Conservation (phyloP, 2,113 vertebrate species). For the Trichomycterus rosablanca region DNA sequence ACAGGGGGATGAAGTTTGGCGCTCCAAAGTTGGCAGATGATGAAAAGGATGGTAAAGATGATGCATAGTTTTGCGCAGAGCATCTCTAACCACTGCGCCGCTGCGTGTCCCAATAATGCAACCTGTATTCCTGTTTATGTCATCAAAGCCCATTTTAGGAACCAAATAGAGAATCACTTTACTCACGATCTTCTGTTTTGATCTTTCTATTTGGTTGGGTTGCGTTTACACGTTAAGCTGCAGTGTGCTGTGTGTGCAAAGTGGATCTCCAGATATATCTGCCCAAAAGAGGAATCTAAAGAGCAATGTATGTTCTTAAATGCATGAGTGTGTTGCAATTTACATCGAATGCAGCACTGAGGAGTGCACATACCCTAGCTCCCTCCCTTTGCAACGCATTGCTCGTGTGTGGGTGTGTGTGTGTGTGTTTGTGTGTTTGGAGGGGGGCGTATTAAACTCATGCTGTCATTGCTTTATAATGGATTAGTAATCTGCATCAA, state of each 20-base stretch:
- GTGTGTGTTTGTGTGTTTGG: constrained; percentile 9
- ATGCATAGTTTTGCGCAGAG: constrained; percentile 36
- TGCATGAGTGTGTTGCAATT: constrained; percentile 21
- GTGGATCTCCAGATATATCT: too few species aligned
- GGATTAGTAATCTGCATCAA: constrained; percentile 15
- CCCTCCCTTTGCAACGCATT: constrained; percentile 24
- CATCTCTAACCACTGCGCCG: constrained; percentile 12
- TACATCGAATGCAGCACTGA: constrained; percentile 34
- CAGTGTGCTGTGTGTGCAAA: too few species aligned
- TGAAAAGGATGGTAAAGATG: constrained; percentile 19
- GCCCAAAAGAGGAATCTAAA: too few species aligned
- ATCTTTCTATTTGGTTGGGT: too few species aligned
- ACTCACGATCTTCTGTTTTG: too few species aligned
- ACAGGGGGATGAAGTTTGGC: constrained; percentile 22
- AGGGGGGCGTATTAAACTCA: constrained; percentile 8
- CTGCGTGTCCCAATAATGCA: neutral
- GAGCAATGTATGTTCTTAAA: constrained; percentile 6
- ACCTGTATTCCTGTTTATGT: neutral
- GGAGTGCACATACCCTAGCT: constrained; percentile 7
- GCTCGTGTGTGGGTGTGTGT: constrained; percentile 15
- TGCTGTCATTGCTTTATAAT: constrained; percentile 8
- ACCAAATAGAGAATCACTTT: too few species aligned
- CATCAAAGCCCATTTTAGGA: too few species aligned
- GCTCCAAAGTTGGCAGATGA: constrained; percentile 28
- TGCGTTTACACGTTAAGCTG: too few species aligned